Evolutionary conservation across 2,888 invertebrate species (phyloP), one percentile per base, ranked within the genome.

Genomic region (Cataglyphis albicans): DNA sequence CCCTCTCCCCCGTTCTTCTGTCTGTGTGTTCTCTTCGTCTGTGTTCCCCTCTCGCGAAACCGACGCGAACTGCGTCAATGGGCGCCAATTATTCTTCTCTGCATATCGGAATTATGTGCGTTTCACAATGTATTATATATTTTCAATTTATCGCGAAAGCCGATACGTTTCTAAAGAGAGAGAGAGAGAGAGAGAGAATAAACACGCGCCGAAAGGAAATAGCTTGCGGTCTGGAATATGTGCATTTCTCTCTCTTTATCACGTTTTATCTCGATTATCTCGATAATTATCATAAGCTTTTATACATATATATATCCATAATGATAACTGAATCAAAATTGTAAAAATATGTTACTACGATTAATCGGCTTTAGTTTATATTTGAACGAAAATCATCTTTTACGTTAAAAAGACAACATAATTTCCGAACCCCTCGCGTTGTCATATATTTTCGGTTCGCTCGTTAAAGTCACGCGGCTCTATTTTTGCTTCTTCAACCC

Each of bases 31-130:
- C 61, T 35, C 6, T 35, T 25, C 57, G 61, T 52, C 21, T 59
- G 68, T 48, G 61, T 61, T 7, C 18, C 6, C 41, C 35, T 52
- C 15, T 44, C 55, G 29, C 29, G 25, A 59, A 52, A 21, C 52
- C 5, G 21, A 44, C 10, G 72, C 70, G 35, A 83, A 82, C 67
- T 84, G 86, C 86, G 86, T 87, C 84, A 85, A 84, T 82, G 61
- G 72, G 78, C 76, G 87, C 86, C 86, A 88, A 89, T 89, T 88
- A 89, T 89, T 88, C 82, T 82, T 32, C 64, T 82, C 75, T 84
- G 87, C 84, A 87, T 76, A n/a, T 74, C 64, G 74, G 76, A 88
- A 84, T 88, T 88, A 85, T 85, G 86, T 81, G 52, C 72, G 83
- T 74, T 78, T 85, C 88, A 57, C 67, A 78, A 68, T 68, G 59